Conservation (phyloP, 2,888 invertebrate genomes). For the Didymodactylos carnosus region DNA sequence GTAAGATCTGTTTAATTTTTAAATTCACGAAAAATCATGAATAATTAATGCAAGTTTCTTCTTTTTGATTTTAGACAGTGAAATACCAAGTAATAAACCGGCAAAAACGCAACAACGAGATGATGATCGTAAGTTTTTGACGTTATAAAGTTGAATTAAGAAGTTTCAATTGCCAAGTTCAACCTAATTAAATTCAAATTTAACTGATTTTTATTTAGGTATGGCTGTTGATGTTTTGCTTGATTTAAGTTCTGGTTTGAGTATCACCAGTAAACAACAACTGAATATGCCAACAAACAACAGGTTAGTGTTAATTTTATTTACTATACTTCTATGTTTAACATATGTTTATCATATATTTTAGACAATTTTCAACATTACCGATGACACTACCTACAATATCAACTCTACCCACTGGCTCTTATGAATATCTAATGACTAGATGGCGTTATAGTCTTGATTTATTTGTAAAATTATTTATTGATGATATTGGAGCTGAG, state of each 20-base stretch:
- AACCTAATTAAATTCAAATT: too few relatives aligned
- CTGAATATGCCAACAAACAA: too few relatives aligned
- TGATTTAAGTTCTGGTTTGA: not conserved
- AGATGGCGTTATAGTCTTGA: constrained; percentile 82
- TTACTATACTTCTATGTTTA: not conserved
- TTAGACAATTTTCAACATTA: too few relatives aligned
- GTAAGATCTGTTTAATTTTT: too few relatives aligned
- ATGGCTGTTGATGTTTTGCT: not conserved
- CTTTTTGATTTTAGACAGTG: too few relatives aligned
- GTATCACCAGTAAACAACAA: not conserved
- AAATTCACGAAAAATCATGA: too few relatives aligned
- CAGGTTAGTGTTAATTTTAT: too few relatives aligned
- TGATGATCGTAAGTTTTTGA: not conserved
- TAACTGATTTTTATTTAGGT: not conserved
- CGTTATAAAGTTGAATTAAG: too few relatives aligned
- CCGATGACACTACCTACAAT: not conserved
- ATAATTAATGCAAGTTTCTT: too few relatives aligned
- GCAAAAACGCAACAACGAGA: not conserved
- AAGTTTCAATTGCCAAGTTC: too few relatives aligned
- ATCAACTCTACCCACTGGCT: constrained; percentile 25
- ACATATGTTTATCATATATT: not conserved
- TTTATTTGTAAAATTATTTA: constrained; percentile 81
- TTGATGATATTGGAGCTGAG: constrained; percentile 88
- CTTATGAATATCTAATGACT: constrained; percentile 72
- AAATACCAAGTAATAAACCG: too few relatives aligned